These are phyloP conservation scores for Sebastes schlegelii DNA, from an alignment of 2,113 vertebrate genomes.

Conservation along the genomic window DNA sequence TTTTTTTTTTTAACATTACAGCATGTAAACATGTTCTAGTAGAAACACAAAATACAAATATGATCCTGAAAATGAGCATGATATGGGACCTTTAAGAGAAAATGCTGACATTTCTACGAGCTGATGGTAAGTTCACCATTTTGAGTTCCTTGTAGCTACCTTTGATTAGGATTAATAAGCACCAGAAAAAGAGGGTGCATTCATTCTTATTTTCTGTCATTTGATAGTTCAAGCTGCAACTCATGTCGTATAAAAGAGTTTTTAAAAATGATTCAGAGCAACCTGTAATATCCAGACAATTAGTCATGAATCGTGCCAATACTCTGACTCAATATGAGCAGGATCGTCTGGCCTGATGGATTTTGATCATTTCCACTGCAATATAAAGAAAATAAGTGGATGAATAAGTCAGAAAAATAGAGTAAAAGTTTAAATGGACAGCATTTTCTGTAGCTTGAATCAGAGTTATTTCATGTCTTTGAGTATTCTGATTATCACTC, in stretches of 20 bases:
- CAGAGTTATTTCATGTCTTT: not conserved
- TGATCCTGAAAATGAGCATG: too few relatives aligned
- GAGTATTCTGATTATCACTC: too few relatives aligned
- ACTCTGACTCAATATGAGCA: constrained; percentile 13
- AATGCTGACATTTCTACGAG: not conserved
- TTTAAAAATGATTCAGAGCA: not conserved
- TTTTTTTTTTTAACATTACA: too few relatives aligned
- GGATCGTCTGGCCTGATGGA: not conserved
- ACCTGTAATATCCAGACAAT: constrained; percentile 6
- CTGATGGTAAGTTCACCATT: not conserved
- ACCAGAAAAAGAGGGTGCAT: not conserved
- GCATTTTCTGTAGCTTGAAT: not conserved
- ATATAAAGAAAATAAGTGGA: constrained; percentile 4
- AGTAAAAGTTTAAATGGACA: not conserved
- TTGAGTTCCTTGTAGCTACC: not conserved
- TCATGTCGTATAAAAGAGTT: not conserved
- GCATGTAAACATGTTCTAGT: too few relatives aligned
- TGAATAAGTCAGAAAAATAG: not conserved
- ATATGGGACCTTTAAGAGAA: not conserved
- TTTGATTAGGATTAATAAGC: not conserved
- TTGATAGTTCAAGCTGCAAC: not conserved
- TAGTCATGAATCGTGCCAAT: constrained; percentile 2
- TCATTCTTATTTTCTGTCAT: not conserved
- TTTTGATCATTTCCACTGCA: not conserved
- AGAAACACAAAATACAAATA: too few relatives aligned